phyloP scores from a whole-genome alignment of 2,797 vertebrate species.

The Myotis pilosus region DNA sequence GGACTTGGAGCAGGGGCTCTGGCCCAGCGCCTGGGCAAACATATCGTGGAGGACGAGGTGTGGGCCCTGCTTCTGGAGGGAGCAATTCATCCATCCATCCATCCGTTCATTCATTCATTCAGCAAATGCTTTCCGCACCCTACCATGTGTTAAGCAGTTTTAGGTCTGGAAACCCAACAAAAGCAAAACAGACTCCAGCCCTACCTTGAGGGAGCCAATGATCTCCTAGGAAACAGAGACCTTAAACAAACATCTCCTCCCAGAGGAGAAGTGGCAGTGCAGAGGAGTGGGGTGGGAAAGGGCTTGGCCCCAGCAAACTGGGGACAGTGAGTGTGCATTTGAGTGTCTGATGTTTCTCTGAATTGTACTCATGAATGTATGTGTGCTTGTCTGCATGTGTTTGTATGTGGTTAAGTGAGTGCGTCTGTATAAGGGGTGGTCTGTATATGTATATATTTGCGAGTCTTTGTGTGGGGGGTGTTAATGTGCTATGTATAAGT shows the following conservation, averaged over 20 bases:
- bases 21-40: background rate
- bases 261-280: background rate
- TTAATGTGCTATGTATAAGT: background rate
- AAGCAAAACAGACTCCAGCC: background rate
- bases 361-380: background rate
- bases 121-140: background rate
- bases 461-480: background rate
- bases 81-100: background rate
- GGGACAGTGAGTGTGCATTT: background rate
- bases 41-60: background rate
- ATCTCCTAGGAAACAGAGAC: background rate
- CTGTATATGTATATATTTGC: background rate
- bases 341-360: background rate
- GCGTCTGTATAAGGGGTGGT: background rate
- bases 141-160: background rate
- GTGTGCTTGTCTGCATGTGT: background rate
- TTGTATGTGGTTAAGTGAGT: background rate
- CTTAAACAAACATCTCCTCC: background rate
- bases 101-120: background rate
- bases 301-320: background rate
- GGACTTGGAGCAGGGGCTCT: background rate
- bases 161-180: background rate
- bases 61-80: background rate
- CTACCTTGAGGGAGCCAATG: background rate
- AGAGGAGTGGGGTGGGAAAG: background rate